Evolutionary conservation across 2,113 vertebrate species (phyloP).

Genomic region (Pycnonotus jocosus): DNA sequence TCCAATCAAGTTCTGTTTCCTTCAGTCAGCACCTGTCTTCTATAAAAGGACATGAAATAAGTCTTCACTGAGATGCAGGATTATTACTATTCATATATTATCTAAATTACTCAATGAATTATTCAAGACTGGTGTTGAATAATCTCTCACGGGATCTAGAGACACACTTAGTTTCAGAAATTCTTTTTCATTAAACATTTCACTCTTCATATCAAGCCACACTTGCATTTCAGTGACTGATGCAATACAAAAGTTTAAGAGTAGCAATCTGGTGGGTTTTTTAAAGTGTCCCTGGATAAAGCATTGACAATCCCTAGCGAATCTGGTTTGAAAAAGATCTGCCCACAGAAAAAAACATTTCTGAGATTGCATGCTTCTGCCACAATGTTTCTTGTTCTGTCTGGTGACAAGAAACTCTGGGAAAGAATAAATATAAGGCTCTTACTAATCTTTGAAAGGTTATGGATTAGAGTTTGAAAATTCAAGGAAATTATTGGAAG

Average conservation of each 20-base stretch:
- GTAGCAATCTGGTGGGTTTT: background rate
- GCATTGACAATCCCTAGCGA: background rate
- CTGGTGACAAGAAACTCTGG: background rate
- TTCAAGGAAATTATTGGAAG: background rate
- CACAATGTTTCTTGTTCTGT: background rate
- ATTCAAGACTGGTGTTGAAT: slow-evolving; percentile 12
- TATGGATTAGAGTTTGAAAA: background rate
- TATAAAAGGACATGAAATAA: slow-evolving; percentile 11
- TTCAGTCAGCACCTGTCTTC: slow-evolving; percentile 25
- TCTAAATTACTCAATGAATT: slow-evolving; percentile 36
- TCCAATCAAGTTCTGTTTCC: background rate
- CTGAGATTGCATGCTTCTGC: background rate
- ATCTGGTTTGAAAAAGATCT: background rate
- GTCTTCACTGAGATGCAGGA: background rate
- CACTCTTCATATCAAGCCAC: background rate
- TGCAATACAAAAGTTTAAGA: background rate
- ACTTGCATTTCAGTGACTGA: background rate
- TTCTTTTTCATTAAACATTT: slow-evolving; percentile 14
- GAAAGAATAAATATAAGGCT: background rate
- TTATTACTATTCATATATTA: slow-evolving; percentile 38
- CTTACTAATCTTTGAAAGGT: background rate
- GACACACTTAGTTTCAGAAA: background rate
- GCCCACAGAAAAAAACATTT: background rate
- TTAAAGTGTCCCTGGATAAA: background rate
- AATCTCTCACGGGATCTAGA: background rate